These are phyloP conservation scores for Lerema accius DNA, from an alignment of 1,140 invertebrate genomes.

Conservation along the genomic window DNA sequence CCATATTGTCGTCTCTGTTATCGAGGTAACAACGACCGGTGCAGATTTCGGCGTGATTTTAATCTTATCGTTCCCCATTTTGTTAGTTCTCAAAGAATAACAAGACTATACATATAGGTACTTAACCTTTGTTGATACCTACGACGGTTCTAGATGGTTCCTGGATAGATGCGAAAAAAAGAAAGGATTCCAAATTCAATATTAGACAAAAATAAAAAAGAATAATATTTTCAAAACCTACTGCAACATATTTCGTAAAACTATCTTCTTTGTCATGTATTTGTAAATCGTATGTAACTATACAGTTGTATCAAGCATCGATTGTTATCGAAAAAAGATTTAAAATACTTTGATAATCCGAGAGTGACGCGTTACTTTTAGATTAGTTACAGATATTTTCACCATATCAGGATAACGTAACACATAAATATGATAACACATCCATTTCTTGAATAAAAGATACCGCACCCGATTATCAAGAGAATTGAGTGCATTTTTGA, in stretches of 20 bases:
- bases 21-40: too few species aligned
- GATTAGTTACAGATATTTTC: neutral
- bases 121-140: neutral
- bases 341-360: neutral
- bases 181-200: too few species aligned
- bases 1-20: too few species aligned
- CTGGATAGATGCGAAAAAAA: too few species aligned
- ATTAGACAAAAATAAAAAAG: too few species aligned
- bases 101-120: neutral
- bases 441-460: neutral
- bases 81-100: conserved; percentile 39
- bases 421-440: neutral
- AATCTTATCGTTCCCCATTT: conserved; percentile 39
- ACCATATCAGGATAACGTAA: neutral
- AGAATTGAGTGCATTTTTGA: neutral
- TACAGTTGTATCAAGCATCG: too few species aligned
- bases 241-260: too few species aligned
- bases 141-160: neutral
- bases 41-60: conserved; percentile 40
- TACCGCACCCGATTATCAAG: too few species aligned
- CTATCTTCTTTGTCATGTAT: too few species aligned
- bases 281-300: neutral
- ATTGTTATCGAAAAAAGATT: neutral
- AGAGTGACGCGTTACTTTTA: neutral
- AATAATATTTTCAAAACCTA: too few species aligned